These are phyloP conservation scores for Celastrina argiolus DNA, from an alignment of 2,888 invertebrate species.

Conservation along the genomic window DNA sequence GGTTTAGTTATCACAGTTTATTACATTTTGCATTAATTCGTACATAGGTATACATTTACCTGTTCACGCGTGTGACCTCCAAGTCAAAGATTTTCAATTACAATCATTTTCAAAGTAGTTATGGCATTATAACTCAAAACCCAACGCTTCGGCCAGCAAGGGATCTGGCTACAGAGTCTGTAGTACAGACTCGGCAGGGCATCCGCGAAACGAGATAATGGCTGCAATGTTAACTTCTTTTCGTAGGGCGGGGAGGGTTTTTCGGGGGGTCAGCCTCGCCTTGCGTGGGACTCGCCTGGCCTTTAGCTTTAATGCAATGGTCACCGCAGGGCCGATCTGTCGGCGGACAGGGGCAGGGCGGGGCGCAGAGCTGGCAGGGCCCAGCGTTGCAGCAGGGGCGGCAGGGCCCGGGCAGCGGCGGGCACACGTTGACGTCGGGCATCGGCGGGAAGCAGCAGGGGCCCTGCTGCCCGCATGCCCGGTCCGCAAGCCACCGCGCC, in stretches of 20 bases:
- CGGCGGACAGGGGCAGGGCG: neutral
- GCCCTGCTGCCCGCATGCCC: neutral
- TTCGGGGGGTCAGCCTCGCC: too few species aligned
- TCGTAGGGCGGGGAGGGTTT: neutral
- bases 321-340: neutral
- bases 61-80: too few species aligned
- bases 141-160: too few species aligned
- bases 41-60: too few species aligned
- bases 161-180: too few species aligned
- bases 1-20: too few species aligned
- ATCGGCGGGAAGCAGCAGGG: neutral
- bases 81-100: too few species aligned
- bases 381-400: neutral
- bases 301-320: neutral
- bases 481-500: constrained; percentile 59
- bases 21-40: too few species aligned
- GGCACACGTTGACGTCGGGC: neutral
- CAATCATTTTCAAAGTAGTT: too few species aligned
- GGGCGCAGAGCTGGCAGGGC: neutral
- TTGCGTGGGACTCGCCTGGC: neutral
- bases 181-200: too few species aligned
- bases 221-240: neutral
- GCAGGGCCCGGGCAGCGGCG: neutral
- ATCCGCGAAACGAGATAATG: too few species aligned
- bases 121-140: too few species aligned